Evolutionary conservation across 2,797 vertebrate species (phyloP).

Genomic region (Taeniopygia guttata): DNA sequence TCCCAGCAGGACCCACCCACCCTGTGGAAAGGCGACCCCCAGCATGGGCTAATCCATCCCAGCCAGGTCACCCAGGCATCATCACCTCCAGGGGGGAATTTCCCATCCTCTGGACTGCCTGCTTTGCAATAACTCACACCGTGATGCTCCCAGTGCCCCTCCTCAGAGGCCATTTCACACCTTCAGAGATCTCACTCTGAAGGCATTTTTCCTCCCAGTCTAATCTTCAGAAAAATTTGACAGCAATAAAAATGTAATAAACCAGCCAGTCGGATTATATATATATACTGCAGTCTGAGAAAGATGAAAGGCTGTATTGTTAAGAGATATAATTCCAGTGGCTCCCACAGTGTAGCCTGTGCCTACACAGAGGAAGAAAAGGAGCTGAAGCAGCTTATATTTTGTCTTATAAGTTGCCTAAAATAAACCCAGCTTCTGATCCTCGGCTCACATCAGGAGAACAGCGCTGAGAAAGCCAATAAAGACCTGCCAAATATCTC

Average conservation of each 20-base stretch:
- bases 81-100: neutral
- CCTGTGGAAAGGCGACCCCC: neutral
- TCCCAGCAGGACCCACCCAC: neutral
- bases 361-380: constrained; percentile 21
- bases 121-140: neutral
- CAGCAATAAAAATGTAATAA: constrained; percentile 62
- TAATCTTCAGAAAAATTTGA: constrained; percentile 1
- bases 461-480: constrained; percentile 9
- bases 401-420: constrained; percentile 39
- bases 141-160: neutral
- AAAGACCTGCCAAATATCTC: constrained; percentile 31
- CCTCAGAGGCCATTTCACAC: constrained; percentile 2
- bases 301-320: constrained; percentile 56
- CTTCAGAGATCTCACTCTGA: neutral
- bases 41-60: neutral
- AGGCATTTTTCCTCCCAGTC: constrained; percentile 8
- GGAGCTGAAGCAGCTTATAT: constrained; percentile 25
- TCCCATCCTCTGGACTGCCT: neutral
- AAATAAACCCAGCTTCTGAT: constrained; percentile 47
- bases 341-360: neutral
- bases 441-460: neutral
- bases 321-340: constrained; percentile 23
- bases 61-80: neutral
- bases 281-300: neutral
- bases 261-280: constrained; percentile 30